A percentile compares a stretch with the other conserved stretches of the same genome.
phyloP scores from a whole-genome alignment of 2,888 invertebrate genomes.

The Heliconius ethilla region DNA sequence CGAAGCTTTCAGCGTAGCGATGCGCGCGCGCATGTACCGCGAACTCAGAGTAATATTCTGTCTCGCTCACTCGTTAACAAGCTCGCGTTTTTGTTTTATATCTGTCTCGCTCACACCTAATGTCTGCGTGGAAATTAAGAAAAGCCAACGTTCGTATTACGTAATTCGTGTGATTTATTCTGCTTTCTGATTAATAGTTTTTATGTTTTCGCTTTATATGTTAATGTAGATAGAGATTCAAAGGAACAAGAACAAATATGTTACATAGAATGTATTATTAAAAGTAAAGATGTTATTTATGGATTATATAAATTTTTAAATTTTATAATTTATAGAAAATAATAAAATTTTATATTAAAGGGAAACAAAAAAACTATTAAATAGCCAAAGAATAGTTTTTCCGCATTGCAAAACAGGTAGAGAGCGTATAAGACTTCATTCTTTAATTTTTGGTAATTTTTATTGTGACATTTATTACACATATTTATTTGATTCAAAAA shows the following conservation, averaged over 20 bases:
- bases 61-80: slow-evolving; percentile 59
- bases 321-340: neutral
- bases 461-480: no score
- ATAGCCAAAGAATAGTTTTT: no score
- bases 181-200: slow-evolving; percentile 69
- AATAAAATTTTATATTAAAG: neutral
- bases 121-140: slow-evolving; percentile 69
- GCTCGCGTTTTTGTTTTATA: slow-evolving; percentile 49
- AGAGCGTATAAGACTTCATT: no score
- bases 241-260: slow-evolving; percentile 33
- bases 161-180: slow-evolving; percentile 74
- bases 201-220: slow-evolving; percentile 65
- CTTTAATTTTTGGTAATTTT: no score
- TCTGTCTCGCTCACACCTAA: slow-evolving; percentile 53
- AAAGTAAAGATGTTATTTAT: slow-evolving; percentile 11
- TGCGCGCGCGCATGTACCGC: slow-evolving; percentile 63
- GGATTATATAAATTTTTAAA: neutral
- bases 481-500: no score
- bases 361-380: neutral
- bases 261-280: slow-evolving; percentile 33
- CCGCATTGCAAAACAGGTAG: no score
- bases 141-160: slow-evolving; percentile 63
- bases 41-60: slow-evolving; percentile 44
- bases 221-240: slow-evolving; percentile 61
- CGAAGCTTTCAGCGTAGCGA: slow-evolving; percentile 67